Percentiles rank a stretch among this genome's conserved stretches.
Evolutionary conservation across 2,888 invertebrate genomes (phyloP).

Genomic region (Heliconius sara): DNA sequence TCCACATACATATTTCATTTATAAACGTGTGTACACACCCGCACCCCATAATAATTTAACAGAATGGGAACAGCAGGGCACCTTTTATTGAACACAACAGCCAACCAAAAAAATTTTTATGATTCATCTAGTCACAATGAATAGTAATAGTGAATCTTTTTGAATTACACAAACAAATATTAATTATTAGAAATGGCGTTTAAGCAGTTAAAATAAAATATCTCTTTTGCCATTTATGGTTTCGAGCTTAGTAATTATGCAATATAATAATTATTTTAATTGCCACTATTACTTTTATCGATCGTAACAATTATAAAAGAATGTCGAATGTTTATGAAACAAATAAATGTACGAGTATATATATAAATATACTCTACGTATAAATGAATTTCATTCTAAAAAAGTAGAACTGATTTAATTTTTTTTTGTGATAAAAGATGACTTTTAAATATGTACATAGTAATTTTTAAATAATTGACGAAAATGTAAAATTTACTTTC

Average conservation of each 20-base stretch:
- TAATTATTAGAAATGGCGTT: not conserved
- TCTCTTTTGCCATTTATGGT: conserved; percentile 3
- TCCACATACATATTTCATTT: conserved; percentile 77
- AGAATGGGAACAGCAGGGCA: conserved; percentile 60
- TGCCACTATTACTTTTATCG: conserved; percentile 6
- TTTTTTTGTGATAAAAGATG: not conserved
- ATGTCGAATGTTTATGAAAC: not conserved
- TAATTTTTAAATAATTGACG: too few relatives aligned
- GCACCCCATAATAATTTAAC: conserved; percentile 59
- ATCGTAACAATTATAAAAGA: conserved; percentile 17
- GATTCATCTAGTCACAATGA: conserved; percentile 39
- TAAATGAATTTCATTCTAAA: not conserved
- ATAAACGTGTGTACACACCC: conserved; percentile 66
- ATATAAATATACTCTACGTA: too few relatives aligned
- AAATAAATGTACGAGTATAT: too few relatives aligned
- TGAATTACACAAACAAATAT: conserved; percentile 13
- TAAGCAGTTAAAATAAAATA: conserved; percentile 7
- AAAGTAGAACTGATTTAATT: not conserved
- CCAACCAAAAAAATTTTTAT: conserved; percentile 46
- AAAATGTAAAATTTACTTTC: not conserved
- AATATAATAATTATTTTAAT: conserved; percentile 2
- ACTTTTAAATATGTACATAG: not conserved
- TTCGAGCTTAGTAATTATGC: not conserved
- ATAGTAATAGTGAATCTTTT: conserved; percentile 31
- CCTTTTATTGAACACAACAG: conserved; percentile 56